Conservation (phyloP, 2,113 vertebrate genomes). For the Scomber colias region DNA sequence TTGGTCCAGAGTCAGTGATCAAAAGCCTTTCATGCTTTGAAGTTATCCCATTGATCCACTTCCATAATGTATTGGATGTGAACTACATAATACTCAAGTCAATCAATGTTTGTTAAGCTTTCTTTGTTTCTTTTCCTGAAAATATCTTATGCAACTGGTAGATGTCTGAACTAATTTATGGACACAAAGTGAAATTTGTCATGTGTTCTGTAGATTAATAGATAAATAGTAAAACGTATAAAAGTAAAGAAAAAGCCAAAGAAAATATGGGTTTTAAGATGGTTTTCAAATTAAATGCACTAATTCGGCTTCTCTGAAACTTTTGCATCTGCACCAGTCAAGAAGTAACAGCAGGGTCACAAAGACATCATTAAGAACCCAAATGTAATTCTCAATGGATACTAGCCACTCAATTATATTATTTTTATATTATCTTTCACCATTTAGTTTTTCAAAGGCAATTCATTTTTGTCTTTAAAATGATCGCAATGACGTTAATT, state of each 20-base stretch:
- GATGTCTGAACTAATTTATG: background rate
- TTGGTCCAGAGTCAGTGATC: slow-evolving; percentile 41
- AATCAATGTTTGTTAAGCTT: background rate
- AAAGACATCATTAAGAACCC: too few relatives aligned
- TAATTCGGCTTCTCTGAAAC: too few relatives aligned
- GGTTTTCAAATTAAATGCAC: too few relatives aligned
- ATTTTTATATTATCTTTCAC: too few relatives aligned
- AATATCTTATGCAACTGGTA: background rate
- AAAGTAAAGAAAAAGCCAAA: background rate
- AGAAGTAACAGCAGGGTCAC: too few relatives aligned
- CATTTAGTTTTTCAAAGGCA: too few relatives aligned
- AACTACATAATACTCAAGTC: background rate
- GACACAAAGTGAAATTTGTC: background rate
- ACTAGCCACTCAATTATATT: too few relatives aligned
- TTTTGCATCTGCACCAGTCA: too few relatives aligned
- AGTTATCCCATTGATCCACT: slow-evolving; percentile 14
- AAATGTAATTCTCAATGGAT: too few relatives aligned
- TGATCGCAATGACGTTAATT: too few relatives aligned
- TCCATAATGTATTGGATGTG: background rate
- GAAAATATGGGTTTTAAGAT: background rate
- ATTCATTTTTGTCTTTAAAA: background rate
- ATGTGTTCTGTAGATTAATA: background rate
- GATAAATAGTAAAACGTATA: background rate
- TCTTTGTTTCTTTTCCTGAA: background rate
- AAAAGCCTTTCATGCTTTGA: slow-evolving; percentile 63